Percentiles rank a stretch among this genome's conserved stretches.
phyloP scores from a whole-genome alignment of 1,140 invertebrate species.

The Danaus plexippus region DNA sequence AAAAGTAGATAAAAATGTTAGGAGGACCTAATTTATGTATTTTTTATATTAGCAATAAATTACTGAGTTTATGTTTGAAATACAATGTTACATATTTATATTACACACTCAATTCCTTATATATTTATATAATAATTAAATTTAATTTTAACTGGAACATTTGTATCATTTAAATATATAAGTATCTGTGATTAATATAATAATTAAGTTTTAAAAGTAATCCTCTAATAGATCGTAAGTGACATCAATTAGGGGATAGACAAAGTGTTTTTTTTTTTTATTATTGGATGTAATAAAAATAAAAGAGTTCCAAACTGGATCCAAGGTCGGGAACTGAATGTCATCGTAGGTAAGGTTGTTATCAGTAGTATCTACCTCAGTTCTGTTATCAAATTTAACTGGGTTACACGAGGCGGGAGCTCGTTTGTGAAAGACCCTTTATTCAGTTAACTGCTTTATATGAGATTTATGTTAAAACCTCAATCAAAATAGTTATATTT shows the following conservation, averaged over 20 bases:
- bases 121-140: neutral
- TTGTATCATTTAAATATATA: no score
- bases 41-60: slow-evolving; percentile 23
- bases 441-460: no score
- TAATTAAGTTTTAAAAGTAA: no score
- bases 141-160: no score
- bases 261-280: no score
- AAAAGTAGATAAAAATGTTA: slow-evolving; percentile 23
- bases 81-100: no score
- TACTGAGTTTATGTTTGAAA: neutral
- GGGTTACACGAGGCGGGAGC: slow-evolving; percentile 33
- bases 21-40: slow-evolving; percentile 21
- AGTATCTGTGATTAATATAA: no score
- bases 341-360: slow-evolving; percentile 45
- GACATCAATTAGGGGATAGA: no score
- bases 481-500: no score
- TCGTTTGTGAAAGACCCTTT: slow-evolving; percentile 4
- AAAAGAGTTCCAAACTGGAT: slow-evolving; percentile 4
- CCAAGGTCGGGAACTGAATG: slow-evolving; percentile 49
- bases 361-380: slow-evolving; percentile 47
- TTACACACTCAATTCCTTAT: neutral
- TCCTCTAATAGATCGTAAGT: no score
- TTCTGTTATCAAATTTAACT: slow-evolving; percentile 46
- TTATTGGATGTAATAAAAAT: no score
- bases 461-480: no score